Conservation (phyloP, 2,888 invertebrate genomes). For the Xanthorhoe designata region DNA sequence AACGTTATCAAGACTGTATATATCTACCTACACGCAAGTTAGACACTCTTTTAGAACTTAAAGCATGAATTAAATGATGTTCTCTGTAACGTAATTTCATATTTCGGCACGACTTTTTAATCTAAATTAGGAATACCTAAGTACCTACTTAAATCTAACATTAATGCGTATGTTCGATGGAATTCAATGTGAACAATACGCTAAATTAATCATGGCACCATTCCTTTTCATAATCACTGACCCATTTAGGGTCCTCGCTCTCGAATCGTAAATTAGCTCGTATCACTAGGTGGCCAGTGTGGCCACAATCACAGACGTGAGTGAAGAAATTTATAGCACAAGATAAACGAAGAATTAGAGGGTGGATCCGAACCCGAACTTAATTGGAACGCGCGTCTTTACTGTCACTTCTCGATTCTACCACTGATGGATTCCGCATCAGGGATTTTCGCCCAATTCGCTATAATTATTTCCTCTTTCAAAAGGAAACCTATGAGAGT, state of each 20-base stretch:
- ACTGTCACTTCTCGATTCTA: constrained; percentile 32
- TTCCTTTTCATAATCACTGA: constrained; percentile 57
- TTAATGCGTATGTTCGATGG: background rate
- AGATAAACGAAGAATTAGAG: constrained; percentile 53
- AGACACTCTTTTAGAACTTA: too few species aligned
- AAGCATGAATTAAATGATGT: too few species aligned
- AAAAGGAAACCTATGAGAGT: background rate
- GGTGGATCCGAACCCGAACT: constrained; percentile 40
- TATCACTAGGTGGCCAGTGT: constrained; percentile 53
- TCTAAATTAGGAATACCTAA: background rate
- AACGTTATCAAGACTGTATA: too few species aligned
- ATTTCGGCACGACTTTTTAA: background rate
- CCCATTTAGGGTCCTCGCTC: constrained; percentile 49
- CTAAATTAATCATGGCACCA: constrained; percentile 46
- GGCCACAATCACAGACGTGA: constrained; percentile 52
- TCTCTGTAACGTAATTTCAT: background rate
- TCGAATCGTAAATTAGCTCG: constrained; percentile 56
- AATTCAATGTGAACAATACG: constrained; percentile 18
- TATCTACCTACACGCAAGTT: too few species aligned
- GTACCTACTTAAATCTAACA: background rate
- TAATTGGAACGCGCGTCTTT: constrained; percentile 38
- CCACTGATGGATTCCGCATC: constrained; percentile 21
- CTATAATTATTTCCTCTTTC: constrained; percentile 1
- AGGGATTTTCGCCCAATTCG: constrained; percentile 11
- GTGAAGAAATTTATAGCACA: constrained; percentile 57